phyloP scores from a whole-genome alignment of 2,888 invertebrate species.

The Monochamus alternatus region DNA sequence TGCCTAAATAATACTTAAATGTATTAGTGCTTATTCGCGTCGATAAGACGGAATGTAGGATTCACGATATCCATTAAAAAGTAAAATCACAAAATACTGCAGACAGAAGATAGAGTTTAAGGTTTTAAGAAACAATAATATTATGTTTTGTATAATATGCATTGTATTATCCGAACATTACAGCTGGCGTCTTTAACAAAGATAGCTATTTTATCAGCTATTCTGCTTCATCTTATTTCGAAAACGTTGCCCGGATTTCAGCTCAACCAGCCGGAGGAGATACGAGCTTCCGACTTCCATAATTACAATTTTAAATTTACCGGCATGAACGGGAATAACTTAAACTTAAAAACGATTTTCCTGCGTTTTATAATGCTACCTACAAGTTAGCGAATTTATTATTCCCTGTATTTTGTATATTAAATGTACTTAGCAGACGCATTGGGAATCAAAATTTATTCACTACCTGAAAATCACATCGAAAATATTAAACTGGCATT shows the following conservation, averaged over 20 bases:
- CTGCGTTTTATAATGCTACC: slow-evolving; percentile 53
- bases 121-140: slow-evolving; percentile 71
- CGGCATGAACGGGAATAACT: slow-evolving; percentile 48
- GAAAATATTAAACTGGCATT: background rate
- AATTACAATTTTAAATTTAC: slow-evolving; percentile 69
- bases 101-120: slow-evolving; percentile 61
- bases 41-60: slow-evolving; percentile 15
- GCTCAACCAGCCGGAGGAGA: slow-evolving; percentile 55
- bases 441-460: slow-evolving; percentile 30
- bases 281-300: slow-evolving; percentile 59
- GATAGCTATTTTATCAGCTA: slow-evolving; percentile 61
- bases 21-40: slow-evolving; percentile 3
- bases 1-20: too few species aligned
- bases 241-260: slow-evolving; percentile 57
- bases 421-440: slow-evolving; percentile 20
- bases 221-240: slow-evolving; percentile 37
- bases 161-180: slow-evolving; percentile 68
- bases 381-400: slow-evolving; percentile 40
- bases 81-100: slow-evolving; percentile 42
- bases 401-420: slow-evolving; percentile 27
- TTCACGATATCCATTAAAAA: slow-evolving; percentile 41
- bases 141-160: slow-evolving; percentile 71
- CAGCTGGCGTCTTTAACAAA: slow-evolving; percentile 63
- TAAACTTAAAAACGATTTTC: slow-evolving; percentile 46
- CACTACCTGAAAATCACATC: background rate